phyloP scores from a whole-genome alignment of 2,888 invertebrate species.

The Dryobotodes eremita region DNA sequence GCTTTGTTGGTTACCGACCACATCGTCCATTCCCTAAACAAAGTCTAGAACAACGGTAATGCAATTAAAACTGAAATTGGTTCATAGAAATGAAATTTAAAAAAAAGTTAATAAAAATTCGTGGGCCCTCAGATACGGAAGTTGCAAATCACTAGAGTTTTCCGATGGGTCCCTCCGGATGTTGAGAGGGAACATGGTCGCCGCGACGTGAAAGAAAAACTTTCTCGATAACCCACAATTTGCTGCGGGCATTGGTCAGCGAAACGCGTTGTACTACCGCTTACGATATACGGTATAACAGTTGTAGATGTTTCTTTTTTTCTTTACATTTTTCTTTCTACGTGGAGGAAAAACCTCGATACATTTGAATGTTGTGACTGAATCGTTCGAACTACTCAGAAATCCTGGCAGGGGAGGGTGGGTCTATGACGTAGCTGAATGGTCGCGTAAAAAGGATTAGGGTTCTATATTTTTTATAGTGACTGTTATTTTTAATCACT shows the following conservation, averaged over 20 bases:
- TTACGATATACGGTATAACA: constrained; percentile 31
- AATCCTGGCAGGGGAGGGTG: neutral
- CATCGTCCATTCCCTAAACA: neutral
- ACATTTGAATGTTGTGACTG: constrained; percentile 2
- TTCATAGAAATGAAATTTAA: constrained; percentile 15
- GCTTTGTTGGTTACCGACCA: neutral
- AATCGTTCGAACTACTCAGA: neutral
- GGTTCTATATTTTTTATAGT: neutral
- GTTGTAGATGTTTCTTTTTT: constrained; percentile 26
- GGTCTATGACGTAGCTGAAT: neutral
- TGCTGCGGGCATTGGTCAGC: constrained; percentile 52
- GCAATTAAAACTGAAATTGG: constrained; percentile 14
- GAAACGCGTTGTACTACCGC: constrained; percentile 23
- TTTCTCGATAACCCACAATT: constrained; percentile 62
- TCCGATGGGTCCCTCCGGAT: constrained; percentile 81
- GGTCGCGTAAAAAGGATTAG: neutral
- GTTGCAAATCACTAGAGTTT: constrained; percentile 83
- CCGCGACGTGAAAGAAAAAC: constrained; percentile 50
- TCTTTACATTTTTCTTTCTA: constrained; percentile 21
- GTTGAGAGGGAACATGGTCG: constrained; percentile 79
- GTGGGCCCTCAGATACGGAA: constrained; percentile 77
- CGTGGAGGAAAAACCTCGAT: constrained; percentile 1
- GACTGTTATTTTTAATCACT: neutral
- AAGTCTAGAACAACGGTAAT: neutral
- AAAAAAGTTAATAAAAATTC: constrained; percentile 53